Conservation (phyloP, 2,113 vertebrate species). For the Numida meleagris region DNA sequence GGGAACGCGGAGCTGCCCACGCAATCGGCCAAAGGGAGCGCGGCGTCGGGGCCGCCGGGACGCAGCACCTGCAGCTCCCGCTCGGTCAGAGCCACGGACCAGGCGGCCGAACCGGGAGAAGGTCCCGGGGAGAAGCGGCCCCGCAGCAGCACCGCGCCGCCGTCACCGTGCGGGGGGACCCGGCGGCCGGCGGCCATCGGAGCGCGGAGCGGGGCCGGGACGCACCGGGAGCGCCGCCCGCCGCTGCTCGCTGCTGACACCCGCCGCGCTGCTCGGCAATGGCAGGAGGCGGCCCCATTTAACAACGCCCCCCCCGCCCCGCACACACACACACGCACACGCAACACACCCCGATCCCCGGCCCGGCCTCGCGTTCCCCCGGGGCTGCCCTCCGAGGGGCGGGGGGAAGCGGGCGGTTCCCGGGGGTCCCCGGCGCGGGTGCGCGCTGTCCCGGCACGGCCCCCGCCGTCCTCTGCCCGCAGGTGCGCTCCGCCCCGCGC, state of each 20-base stretch:
- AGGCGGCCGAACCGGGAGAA: background rate
- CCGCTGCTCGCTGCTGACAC: slow-evolving; percentile 42
- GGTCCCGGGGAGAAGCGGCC: background rate
- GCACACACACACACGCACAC: background rate
- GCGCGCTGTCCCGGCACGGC: too few relatives aligned
- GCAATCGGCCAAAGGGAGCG: slow-evolving; percentile 35
- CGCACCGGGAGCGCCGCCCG: slow-evolving; percentile 20
- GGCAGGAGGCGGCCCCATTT: background rate
- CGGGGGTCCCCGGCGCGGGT: too few relatives aligned
- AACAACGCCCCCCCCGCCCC: background rate
- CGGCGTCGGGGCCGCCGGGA: background rate
- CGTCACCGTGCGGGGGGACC: background rate
- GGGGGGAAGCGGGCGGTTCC: too few relatives aligned
- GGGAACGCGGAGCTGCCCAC: slow-evolving; percentile 41
- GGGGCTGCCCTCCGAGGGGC: background rate
- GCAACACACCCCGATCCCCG: background rate
- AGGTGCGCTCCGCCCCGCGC: too few relatives aligned
- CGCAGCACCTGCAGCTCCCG: slow-evolving; percentile 22
- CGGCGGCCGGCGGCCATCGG: background rate
- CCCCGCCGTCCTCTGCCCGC: too few relatives aligned
- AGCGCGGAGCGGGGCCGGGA: background rate
- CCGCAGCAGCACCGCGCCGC: background rate
- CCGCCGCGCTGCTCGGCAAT: background rate
- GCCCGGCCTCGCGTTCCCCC: background rate
- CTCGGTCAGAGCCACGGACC: background rate